Percentiles rank a stretch among this genome's conserved stretches.
Conservation (phyloP, 2,797 vertebrate genomes). For the Leptoclinus maculatus region DNA sequence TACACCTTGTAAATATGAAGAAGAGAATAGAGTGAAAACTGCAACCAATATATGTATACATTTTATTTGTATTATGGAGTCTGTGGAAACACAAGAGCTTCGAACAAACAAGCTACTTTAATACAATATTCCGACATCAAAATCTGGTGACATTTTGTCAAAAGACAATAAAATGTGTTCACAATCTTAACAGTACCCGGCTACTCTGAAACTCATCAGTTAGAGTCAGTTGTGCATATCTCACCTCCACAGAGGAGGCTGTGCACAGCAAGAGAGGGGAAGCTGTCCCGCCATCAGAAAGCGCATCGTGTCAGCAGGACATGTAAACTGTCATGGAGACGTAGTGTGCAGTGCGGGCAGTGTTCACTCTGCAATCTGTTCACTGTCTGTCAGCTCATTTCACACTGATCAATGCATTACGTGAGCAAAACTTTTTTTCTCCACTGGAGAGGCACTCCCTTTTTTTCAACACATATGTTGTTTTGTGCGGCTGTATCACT, state of each 20-base stretch:
- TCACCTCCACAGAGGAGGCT: conserved; percentile 63
- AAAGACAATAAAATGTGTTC: conserved; percentile 9
- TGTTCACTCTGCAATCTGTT: conserved; percentile 76
- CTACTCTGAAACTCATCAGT: conserved; percentile 49
- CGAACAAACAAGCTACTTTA: background rate
- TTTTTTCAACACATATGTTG: conserved; percentile 9
- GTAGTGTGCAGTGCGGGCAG: conserved; percentile 43
- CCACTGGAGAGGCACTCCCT: background rate
- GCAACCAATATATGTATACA: no score
- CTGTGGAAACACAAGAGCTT: background rate
- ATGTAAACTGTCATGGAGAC: conserved; percentile 73
- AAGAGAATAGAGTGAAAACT: no score
- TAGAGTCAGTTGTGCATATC: conserved; percentile 61
- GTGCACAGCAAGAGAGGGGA: conserved; percentile 65
- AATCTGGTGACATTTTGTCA: background rate
- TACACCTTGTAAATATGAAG: background rate
- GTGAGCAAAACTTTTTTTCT: conserved; percentile 14
- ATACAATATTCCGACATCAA: background rate
- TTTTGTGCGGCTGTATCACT: conserved; percentile 18
- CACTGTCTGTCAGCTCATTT: conserved; percentile 78
- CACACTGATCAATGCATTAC: conserved; percentile 53
- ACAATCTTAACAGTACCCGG: conserved; percentile 17
- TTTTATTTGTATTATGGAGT: background rate
- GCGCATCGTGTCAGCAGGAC: conserved; percentile 72
- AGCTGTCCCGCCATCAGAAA: conserved; percentile 61